Conservation (phyloP, 2,888 invertebrate genomes). For the Hirtodrosophila trivittata region DNA sequence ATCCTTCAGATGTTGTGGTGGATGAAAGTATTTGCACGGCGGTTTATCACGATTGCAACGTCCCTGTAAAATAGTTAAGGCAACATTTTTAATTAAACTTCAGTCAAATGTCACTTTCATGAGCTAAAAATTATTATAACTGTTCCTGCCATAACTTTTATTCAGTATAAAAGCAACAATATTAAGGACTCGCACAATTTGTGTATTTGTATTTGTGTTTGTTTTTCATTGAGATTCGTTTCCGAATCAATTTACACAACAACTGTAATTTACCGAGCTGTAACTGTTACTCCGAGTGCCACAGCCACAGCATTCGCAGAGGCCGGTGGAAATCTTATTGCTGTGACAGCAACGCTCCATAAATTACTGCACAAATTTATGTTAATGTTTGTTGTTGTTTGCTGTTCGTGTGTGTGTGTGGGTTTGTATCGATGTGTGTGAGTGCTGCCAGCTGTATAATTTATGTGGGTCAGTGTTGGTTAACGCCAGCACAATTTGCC, state of each 20-base stretch:
- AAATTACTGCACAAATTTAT: conserved; percentile 64
- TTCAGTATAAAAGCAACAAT: too few relatives aligned
- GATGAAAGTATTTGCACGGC: conserved; percentile 99
- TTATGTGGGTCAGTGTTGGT: conserved; percentile 39
- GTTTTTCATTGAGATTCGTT: conserved; percentile 22
- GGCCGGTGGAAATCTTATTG: conserved; percentile 18
- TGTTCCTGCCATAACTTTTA: too few relatives aligned
- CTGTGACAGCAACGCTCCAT: conserved; percentile 27
- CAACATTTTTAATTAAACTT: conserved; percentile 4
- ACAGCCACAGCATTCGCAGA: conserved; percentile 7
- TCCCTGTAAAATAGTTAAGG: conserved; percentile 88
- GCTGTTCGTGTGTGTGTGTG: conserved; percentile 15
- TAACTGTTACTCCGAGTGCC: conserved; percentile 11
- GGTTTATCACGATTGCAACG: conserved; percentile 99
- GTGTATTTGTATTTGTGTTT: conserved; percentile 9
- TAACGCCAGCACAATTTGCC: conserved; percentile 30
- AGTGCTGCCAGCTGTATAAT: conserved; percentile 24
- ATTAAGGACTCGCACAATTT: too few relatives aligned
- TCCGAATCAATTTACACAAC: conserved; percentile 24
- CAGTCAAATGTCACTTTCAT: too few relatives aligned
- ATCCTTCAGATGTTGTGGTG: conserved; percentile 99
- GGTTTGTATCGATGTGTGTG: conserved; percentile 2
- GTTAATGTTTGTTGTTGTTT: conserved; percentile 38
- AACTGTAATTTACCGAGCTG: conserved; percentile 23
- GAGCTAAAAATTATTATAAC: too few relatives aligned